phyloP scores from a whole-genome alignment of 2,888 invertebrate genomes.

The Acanthococcus lagerstroemiae region DNA sequence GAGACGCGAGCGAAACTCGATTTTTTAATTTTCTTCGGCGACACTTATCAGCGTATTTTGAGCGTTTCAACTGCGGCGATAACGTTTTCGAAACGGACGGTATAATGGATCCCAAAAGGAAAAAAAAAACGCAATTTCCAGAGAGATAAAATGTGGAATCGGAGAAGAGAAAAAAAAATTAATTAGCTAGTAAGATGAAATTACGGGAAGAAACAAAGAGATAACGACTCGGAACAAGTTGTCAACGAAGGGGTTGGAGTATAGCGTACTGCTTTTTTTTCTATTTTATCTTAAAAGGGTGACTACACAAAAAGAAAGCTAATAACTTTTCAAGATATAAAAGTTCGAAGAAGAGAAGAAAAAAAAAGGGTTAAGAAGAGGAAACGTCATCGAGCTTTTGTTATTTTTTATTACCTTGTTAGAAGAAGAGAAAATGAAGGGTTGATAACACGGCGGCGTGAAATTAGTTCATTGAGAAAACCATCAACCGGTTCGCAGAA shows the following conservation, averaged over 20 bases:
- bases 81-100: neutral
- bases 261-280: no score
- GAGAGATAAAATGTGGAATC: slow-evolving; percentile 10
- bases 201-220: neutral
- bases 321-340: slow-evolving; percentile 6
- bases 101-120: slow-evolving; percentile 3
- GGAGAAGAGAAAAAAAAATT: slow-evolving; percentile 19
- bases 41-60: neutral
- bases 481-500: no score
- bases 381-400: neutral
- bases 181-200: slow-evolving; percentile 20
- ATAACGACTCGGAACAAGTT: neutral
- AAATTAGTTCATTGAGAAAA: no score
- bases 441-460: no score
- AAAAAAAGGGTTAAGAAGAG: slow-evolving; percentile 15
- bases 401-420: slow-evolving; percentile 13
- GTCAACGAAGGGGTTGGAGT: neutral
- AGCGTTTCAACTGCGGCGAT: neutral
- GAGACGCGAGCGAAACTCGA: neutral
- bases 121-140: slow-evolving; percentile 10
- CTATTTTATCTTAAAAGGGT: slow-evolving; percentile 23
- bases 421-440: no score
- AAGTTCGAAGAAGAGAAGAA: neutral
- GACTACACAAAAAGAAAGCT: slow-evolving; percentile 20
- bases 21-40: neutral